Conservation (phyloP, 2,113 vertebrate species). For the Engystomops pustulosus region DNA sequence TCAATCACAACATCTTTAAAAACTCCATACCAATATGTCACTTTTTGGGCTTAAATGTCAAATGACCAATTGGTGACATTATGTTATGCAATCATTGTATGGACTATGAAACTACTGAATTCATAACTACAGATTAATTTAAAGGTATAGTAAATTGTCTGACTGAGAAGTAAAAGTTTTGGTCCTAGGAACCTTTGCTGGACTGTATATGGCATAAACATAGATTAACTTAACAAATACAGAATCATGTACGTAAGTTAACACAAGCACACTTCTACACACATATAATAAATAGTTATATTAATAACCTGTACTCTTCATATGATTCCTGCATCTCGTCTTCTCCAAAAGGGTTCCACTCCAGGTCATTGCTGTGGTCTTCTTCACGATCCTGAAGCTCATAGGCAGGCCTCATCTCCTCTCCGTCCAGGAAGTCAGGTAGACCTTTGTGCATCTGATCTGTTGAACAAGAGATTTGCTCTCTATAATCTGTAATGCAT, state of each 20-base stretch:
- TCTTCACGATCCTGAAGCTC: conserved; percentile 57
- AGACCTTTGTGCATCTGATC: conserved; percentile 63
- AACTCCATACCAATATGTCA: too few relatives aligned
- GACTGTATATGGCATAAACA: not conserved
- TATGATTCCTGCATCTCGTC: conserved; percentile 63
- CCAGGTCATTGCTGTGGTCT: conserved; percentile 65
- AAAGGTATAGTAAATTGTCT: not conserved
- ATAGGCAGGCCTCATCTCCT: conserved; percentile 54
- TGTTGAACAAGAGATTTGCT: conserved; percentile 63
- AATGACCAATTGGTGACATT: too few relatives aligned
- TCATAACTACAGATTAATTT: not conserved
- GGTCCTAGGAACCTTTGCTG: not conserved
- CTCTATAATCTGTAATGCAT: conserved; percentile 51
- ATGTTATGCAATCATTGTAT: too few relatives aligned
- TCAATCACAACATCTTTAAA: too few relatives aligned
- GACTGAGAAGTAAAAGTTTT: not conserved
- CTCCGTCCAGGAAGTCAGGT: conserved; percentile 35
- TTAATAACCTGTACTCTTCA: conserved; percentile 70
- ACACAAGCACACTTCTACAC: not conserved
- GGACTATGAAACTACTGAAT: too few relatives aligned
- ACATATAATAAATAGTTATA: not conserved
- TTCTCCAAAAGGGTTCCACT: conserved; percentile 66
- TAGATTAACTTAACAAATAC: not conserved
- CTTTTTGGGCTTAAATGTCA: too few relatives aligned
- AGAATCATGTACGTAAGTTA: not conserved